Base-by-base conservation (phyloP, 1,140 invertebrate genomes). In the Brachionus plicatilis region DNA sequence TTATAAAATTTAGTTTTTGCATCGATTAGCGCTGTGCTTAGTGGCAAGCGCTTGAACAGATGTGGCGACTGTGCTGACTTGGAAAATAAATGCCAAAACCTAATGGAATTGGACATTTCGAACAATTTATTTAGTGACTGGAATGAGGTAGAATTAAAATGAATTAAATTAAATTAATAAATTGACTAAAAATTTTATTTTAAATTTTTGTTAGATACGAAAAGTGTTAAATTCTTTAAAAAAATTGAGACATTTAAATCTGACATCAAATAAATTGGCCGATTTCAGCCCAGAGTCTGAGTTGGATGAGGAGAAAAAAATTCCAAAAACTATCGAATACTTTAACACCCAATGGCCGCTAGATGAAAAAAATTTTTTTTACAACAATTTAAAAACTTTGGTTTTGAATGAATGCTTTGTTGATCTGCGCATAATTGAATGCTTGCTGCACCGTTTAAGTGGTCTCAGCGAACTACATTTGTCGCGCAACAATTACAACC, bases 391-490 rank as follows among this genome's bases (percentile, higher is more conserved):
- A 5, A 68, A 68, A 27, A 82, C 79, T 29, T 41, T 82, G 43
- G 53, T 82, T 0, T 27, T 82, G 29, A 82, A 82, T 33, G 53
- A 68, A 20, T 82, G 79, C 41, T 68, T 82, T 27, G 27, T 82
- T 37, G 79, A 82, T 43, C 7, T 82, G 20, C 20, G 20, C 9
- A 47, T 82, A 82, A 43, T 82, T 14, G 79, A 82, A 17, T 43
- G 37, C n/a, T 24, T 82, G 8, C 17, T 82, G 11, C 20, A 3
- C 33, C 50, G 41, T 14, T n/a, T 82, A 12, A 29, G 50, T 14
- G 37, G 37, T 68, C 50, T 82, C 27, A 82, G n/a, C 20, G 79
- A 82, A 9, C 53, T 82, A 12, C 79, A 82, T 65, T 45, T 82
- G 37, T 82, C 79, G 2, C 33, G 65, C 41, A 82, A 82, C 11